These are phyloP conservation scores for Himantopus leucocephalus DNA, from an alignment of 2,113 vertebrate genomes.

Conservation along the genomic window DNA sequence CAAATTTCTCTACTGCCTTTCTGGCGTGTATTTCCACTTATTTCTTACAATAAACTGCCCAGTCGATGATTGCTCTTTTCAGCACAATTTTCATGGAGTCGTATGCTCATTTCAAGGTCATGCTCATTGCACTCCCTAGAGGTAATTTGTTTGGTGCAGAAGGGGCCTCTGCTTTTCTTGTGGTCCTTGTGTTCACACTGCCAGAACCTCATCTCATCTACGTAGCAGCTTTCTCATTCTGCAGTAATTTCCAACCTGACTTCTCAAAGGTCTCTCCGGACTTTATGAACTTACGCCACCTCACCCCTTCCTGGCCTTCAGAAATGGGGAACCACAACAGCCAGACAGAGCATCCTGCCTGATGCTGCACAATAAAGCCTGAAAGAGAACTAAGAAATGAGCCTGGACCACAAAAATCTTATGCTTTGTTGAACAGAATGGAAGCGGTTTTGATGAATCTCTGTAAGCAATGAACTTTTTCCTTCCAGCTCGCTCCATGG, in stretches of 20 bases:
- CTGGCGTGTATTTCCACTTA: conserved; percentile 14
- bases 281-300: neutral
- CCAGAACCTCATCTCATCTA: neutral
- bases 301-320: neutral
- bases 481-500: neutral
- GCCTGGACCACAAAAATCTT: neutral
- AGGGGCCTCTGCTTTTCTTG: neutral
- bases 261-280: conserved; percentile 5
- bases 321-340: neutral
- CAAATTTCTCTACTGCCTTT: conserved; percentile 2
- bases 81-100: conserved; percentile 55
- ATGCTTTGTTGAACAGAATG: neutral
- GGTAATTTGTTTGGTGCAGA: neutral
- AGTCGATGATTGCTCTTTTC: conserved; percentile 37
- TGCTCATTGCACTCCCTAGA: neutral
- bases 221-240: neutral
- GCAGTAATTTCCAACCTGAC: conserved; percentile 9
- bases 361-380: neutral
- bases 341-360: neutral
- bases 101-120: conserved; percentile 55
- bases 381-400: neutral
- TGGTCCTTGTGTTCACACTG: neutral
- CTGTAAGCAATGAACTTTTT: neutral
- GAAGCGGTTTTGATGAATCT: neutral
- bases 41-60: conserved; percentile 41